phyloP scores from a whole-genome alignment of 2,113 vertebrate species.

The Myotis brandtii region DNA sequence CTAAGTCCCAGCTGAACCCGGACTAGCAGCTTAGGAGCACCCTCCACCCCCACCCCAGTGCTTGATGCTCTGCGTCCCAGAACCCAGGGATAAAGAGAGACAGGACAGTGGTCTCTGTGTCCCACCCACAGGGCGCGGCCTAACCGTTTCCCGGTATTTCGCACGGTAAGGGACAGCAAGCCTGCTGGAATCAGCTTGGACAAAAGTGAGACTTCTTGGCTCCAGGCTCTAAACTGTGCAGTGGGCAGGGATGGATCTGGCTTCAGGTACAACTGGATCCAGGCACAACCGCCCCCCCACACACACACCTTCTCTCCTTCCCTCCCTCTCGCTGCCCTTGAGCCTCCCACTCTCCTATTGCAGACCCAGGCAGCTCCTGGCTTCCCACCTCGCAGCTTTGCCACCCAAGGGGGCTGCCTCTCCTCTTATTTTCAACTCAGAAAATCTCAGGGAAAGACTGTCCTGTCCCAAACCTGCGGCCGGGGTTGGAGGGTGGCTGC shows the following conservation, averaged over 20 bases:
- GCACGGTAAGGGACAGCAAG: background rate
- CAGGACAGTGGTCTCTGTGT: background rate
- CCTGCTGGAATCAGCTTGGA: background rate
- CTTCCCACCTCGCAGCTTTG: background rate
- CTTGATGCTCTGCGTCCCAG: background rate
- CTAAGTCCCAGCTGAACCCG: background rate
- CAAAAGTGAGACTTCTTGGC: background rate
- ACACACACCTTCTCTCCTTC: background rate
- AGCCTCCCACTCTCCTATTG: too few species aligned
- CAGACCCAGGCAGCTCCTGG: background rate
- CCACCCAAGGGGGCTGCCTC: background rate
- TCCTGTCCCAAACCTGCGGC: background rate
- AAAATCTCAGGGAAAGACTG: background rate
- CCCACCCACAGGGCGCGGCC: background rate
- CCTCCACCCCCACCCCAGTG: background rate
- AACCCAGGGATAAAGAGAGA: background rate
- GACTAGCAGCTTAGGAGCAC: background rate
- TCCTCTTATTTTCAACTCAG: background rate
- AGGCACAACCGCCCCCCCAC: background rate
- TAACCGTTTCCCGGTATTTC: background rate
- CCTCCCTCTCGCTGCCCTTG: background rate
- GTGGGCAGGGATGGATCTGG: background rate
- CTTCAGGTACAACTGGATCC: constrained; percentile 12
- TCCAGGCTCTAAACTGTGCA: background rate
- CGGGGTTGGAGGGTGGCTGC: background rate